Evolutionary conservation across 35 echinoderm and acorn worm genomes (phyloP), one percentile per base, ranked within the genome.

Genomic region (Chiridota heheva): DNA sequence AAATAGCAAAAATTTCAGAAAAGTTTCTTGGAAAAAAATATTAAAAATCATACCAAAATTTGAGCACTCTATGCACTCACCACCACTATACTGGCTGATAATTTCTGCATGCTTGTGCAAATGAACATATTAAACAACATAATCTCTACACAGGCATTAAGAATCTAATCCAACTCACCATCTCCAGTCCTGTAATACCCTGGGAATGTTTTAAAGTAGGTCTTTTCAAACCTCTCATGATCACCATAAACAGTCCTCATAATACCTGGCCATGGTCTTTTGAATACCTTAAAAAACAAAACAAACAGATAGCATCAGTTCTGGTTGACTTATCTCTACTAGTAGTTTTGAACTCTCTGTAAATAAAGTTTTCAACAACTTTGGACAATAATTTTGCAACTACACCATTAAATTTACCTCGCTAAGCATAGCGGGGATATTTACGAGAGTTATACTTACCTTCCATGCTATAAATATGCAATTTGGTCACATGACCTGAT

Each of bases 181-280:
- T 98, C 95, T 73, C 95, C 95, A 8, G 89, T 91, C 36, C 86
- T 86, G 58, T 98, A 98, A 70, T 88, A 98, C 8, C 95, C 95
- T 29, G 93, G 95, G 53, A 98, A 91, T 41, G 86, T 81, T 26
- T 44, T 91, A 70, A 98, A 98, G 69, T 98, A 98, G 7, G 95
- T 98, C 2, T 47, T 29, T 55, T 98, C 95, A 82, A 88, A 98
- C 22, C 95, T 33, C 16, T 77, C 63, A 64, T 98, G 95, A 75
- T 98, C 81, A 34, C 89, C 76, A 69, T 98, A 98, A 27, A 98
- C 87, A 26, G 95, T 98, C 31, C 95, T 77, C 95, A 98, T 98
- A 36, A 92, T 70, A 36, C 95, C 95, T 20, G 95, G 95, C 95
- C 95, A 98, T 1, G 95, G 95, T 15, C 86, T 70, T 69, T 83